phyloP scores from a whole-genome alignment of 2,113 vertebrate genomes.

The Gallinago jamesoni region DNA sequence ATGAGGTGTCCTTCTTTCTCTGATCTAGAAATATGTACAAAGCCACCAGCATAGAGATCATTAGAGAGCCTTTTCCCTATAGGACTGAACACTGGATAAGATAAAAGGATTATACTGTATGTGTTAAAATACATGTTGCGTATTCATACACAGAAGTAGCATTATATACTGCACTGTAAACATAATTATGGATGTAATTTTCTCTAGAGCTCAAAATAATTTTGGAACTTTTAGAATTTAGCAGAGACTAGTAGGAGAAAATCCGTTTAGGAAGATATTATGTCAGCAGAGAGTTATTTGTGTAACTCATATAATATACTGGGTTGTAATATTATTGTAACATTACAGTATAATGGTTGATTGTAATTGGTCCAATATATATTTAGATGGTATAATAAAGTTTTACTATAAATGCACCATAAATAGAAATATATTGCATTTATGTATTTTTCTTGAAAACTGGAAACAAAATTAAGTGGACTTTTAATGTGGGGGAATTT shows the following conservation, averaged over 20 bases:
- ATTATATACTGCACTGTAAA: not conserved
- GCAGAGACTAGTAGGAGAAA: not conserved
- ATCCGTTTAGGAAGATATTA: not conserved
- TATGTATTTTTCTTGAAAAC: slow-evolving; percentile 12
- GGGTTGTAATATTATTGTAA: not conserved
- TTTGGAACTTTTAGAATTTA: not conserved
- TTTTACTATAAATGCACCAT: not conserved
- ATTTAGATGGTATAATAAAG: not conserved
- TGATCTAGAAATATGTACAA: not conserved
- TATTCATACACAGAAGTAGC: not conserved
- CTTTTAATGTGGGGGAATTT: slow-evolving; percentile 4
- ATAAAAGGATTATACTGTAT: not conserved
- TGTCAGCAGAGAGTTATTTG: not conserved
- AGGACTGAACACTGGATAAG: not conserved
- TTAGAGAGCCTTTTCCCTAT: not conserved
- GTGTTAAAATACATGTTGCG: not conserved
- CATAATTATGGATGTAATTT: not conserved
- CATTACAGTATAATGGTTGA: not conserved
- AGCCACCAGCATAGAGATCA: not conserved
- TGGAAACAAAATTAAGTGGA: slow-evolving; percentile 5
- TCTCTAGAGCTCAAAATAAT: not conserved
- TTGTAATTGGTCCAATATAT: not conserved
- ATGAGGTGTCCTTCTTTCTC: not conserved
- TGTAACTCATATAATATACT: not conserved
- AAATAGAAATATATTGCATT: not conserved